phyloP scores from a whole-genome alignment of 2,113 vertebrate species.

The Tyto alba region DNA sequence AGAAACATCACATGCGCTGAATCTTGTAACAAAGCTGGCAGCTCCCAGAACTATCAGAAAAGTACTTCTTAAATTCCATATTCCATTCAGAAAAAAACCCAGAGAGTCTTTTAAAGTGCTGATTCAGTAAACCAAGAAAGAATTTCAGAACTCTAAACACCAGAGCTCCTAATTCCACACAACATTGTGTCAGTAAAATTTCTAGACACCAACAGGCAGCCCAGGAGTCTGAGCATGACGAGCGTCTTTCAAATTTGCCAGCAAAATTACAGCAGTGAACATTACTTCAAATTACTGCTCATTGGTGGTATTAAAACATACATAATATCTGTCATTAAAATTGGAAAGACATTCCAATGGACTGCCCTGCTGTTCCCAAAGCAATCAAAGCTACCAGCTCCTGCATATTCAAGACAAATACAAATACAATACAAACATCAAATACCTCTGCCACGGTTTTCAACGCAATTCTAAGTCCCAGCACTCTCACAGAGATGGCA shows the following conservation, averaged over 20 bases:
- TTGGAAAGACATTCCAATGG: neutral
- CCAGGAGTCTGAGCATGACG: neutral
- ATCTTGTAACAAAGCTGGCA: neutral
- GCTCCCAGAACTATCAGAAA: neutral
- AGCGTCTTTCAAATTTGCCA: neutral
- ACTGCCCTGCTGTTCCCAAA: neutral
- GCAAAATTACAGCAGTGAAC: neutral
- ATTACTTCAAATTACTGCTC: neutral
- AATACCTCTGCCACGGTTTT: neutral
- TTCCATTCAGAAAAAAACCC: neutral
- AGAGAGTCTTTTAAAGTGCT: neutral
- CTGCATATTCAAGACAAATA: neutral
- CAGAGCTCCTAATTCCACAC: neutral
- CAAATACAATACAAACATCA: neutral
- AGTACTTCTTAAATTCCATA: neutral
- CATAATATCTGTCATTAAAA: neutral
- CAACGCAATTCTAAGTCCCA: neutral
- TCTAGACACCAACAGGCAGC: neutral
- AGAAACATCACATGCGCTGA: neutral
- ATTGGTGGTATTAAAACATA: neutral
- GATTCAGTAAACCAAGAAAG: neutral
- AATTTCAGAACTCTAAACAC: neutral
- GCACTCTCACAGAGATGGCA: neutral
- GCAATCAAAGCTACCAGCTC: neutral
- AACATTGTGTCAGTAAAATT: neutral